Evolutionary conservation across 2,888 invertebrate genomes (phyloP).

Genomic region (Deilephila porcellus): DNA sequence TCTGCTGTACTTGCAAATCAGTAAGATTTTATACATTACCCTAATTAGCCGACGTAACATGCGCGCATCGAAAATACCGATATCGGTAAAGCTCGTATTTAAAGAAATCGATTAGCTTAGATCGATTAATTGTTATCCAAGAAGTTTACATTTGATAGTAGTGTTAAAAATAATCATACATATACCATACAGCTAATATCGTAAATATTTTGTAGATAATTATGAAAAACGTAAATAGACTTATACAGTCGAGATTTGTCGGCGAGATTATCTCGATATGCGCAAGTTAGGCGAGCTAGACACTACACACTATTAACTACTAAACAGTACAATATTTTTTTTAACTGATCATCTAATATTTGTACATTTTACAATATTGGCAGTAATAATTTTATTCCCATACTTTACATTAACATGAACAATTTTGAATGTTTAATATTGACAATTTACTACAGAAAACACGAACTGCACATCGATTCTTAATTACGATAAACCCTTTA

Average conservation of each 20-base stretch:
- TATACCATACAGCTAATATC: too few species aligned
- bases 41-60: background rate
- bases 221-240: too few species aligned
- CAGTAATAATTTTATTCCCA: constrained; percentile 14
- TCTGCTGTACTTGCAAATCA: constrained; percentile 42
- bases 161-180: too few species aligned
- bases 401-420: background rate
- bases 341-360: constrained; percentile 4
- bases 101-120: too few species aligned
- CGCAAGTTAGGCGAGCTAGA: too few species aligned
- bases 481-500: constrained; percentile 12
- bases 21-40: constrained; percentile 12
- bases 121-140: too few species aligned
- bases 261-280: too few species aligned
- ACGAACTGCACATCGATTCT: constrained; percentile 12
- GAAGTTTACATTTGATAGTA: too few species aligned
- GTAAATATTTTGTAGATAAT: too few species aligned
- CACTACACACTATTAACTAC: constrained; percentile 1
- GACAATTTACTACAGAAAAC: constrained; percentile 10
- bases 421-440: background rate
- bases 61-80: too few species aligned
- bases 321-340: constrained; percentile 12
- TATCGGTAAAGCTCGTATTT: too few species aligned
- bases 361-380: constrained; percentile 21
- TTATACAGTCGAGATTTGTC: too few species aligned